phyloP scores from a whole-genome alignment of 2,888 invertebrate species.

The Coelinius sp. region DNA sequence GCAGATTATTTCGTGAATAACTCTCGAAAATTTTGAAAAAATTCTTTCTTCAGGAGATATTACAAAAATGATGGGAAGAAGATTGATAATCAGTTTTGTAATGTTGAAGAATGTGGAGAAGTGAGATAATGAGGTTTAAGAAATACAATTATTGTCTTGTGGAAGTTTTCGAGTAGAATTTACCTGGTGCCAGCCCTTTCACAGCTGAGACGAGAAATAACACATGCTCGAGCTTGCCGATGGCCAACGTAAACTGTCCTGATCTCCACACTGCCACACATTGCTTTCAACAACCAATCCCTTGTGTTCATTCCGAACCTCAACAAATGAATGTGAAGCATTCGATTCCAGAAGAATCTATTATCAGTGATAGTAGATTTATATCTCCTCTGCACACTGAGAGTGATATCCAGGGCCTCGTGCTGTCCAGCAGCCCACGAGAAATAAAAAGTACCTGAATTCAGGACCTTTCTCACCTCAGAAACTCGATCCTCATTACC shows the following conservation, averaged over 20 bases:
- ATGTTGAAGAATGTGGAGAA: too few relatives aligned
- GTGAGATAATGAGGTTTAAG: neutral
- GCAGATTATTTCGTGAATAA: too few relatives aligned
- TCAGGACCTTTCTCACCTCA: conserved; percentile 87
- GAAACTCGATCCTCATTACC: conserved; percentile 75
- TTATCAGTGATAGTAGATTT: conserved; percentile 89
- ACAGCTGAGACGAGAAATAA: conserved; percentile 95
- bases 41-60: too few relatives aligned
- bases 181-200: conserved; percentile 96
- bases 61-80: too few relatives aligned
- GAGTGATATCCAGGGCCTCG: conserved; percentile 87
- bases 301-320: conserved; percentile 92
- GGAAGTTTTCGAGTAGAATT: conserved; percentile 3
- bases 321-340: conserved; percentile 92
- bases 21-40: too few relatives aligned
- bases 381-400: conserved; percentile 92
- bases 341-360: conserved; percentile 98
- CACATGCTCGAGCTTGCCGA: conserved; percentile 93
- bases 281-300: conserved; percentile 93
- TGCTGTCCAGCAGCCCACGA: conserved; percentile 79
- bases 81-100: too few relatives aligned
- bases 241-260: conserved; percentile 98
- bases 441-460: conserved; percentile 99
- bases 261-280: conserved; percentile 98
- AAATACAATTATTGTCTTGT: neutral